Percentiles rank a stretch among this genome's conserved stretches.
Evolutionary conservation across 2,113 vertebrate genomes (phyloP).

Genomic region (Macquaria australasica): DNA sequence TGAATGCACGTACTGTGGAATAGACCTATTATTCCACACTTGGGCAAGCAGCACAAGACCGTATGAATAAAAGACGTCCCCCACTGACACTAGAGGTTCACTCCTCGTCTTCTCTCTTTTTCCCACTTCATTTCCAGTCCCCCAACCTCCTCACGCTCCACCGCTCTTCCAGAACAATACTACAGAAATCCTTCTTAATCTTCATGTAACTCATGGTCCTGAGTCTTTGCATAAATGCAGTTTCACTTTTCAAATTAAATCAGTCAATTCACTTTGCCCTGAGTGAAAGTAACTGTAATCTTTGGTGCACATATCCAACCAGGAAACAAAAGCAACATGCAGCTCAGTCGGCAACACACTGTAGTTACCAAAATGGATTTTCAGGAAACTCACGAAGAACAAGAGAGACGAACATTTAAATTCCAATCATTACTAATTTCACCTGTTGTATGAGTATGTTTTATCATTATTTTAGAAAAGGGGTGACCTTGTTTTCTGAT

Average conservation of each 20-base stretch:
- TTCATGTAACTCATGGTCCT: conserved; percentile 2
- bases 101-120: conserved; percentile 18
- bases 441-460: background rate
- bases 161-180: background rate
- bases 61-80: conserved; percentile 83
- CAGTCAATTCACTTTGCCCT: conserved; percentile 1
- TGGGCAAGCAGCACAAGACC: conserved; percentile 67
- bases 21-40: conserved; percentile 75
- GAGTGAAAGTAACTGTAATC: background rate
- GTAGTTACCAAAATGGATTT: conserved; percentile 12
- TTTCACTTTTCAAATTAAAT: background rate
- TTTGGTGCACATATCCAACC: background rate
- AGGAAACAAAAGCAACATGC: conserved; percentile 6
- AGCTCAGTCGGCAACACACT: background rate
- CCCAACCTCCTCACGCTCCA: background rate
- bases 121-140: conserved; percentile 18
- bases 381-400: background rate
- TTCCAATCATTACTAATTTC: background rate
- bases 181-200: conserved; percentile 5
- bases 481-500: background rate
- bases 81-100: conserved; percentile 43
- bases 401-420: background rate
- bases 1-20: conserved; percentile 81
- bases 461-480: background rate
- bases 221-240: background rate